Base-by-base conservation (phyloP, 2,888 invertebrate species). In the Patella depressa region DNA sequence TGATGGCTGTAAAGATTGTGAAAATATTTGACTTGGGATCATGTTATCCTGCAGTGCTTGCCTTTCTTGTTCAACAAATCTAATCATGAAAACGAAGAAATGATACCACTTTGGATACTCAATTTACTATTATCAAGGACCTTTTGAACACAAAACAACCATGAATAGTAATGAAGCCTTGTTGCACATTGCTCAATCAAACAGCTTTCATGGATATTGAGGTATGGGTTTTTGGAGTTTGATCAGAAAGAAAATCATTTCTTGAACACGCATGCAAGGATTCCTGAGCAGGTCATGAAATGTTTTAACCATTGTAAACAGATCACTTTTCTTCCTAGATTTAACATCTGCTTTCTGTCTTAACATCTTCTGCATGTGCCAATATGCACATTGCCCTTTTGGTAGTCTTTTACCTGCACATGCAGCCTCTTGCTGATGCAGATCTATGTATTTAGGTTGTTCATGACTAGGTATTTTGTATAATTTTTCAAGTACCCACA, bases 21-120 rank as follows among this genome's bases (percentile, higher is more conserved):
- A 65, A 65, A 65, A 65, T 65, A 65, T 65, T 65, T 65, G 65
- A 24, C 65, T 65, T 65, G 65, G 19, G 24, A 65, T 65, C 45
- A 65, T 24, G 19, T 65, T 24, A 65, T 65, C 65, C 19, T 65
- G 65, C 14, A 19, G 19, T 65, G 65, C 65, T 65, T 65, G 65
- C 24, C 24, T 65, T 65, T 24, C 65, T 65, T 19, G 11, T 65
- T 65, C 24, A 19, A 65, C 24, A 19, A 65, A 65, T 65, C 11
- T 24, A 11, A 65, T 65, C 19, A 65, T 65, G 19, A 24, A 65
- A 45, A 65, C 4, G 24, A 65, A 65, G 65, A 24, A 65, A 65
- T 12, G 65, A 65, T 24, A 24, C 65, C 65, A 65, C 65, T 65
- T 65, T 65, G 14, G 65, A 65, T 65, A 65, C 65, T 65, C 65